Evolutionary conservation across 2,797 vertebrate species (phyloP).

Genomic region (Sciurus carolinensis): DNA sequence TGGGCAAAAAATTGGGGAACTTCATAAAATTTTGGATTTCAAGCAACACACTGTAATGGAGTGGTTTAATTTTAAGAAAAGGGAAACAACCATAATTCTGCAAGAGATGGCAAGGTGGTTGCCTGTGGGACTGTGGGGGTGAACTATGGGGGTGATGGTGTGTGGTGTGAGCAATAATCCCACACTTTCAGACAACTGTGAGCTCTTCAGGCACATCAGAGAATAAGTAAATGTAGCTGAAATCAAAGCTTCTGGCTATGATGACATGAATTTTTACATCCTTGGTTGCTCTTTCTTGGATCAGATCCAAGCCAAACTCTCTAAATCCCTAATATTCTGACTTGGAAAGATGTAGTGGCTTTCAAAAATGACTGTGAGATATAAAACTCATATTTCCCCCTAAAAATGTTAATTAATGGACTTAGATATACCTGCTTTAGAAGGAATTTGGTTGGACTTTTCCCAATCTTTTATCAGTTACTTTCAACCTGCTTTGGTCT

Average conservation of each 20-base stretch:
- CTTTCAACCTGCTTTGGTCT: slow-evolving; percentile 18
- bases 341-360: slow-evolving; percentile 36
- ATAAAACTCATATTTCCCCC: not conserved
- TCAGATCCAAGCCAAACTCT: slow-evolving; percentile 77
- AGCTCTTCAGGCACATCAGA: slow-evolving; percentile 32
- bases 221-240: slow-evolving; percentile 52
- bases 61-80: slow-evolving; percentile 79
- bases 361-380: slow-evolving; percentile 17
- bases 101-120: slow-evolving; percentile 26
- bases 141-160: not conserved
- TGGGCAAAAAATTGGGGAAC: not conserved
- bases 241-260: slow-evolving; percentile 60
- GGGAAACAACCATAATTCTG: slow-evolving; percentile 64
- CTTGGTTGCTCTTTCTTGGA: slow-evolving; percentile 67
- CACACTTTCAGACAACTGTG: slow-evolving; percentile 37
- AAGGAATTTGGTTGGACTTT: not conserved
- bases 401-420: slow-evolving; percentile 13
- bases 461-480: not conserved
- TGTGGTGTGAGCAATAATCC: not conserved
- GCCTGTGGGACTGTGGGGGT: not conserved
- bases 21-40: slow-evolving; percentile 70
- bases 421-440: slow-evolving; percentile 6
- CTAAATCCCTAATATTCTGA: slow-evolving; percentile 75
- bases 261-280: slow-evolving; percentile 48
- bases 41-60: slow-evolving; percentile 54